Evolutionary conservation across 2,797 vertebrate species (phyloP), one percentile per base, ranked within the genome.

Genomic region (Rhyacichthys aspro): DNA sequence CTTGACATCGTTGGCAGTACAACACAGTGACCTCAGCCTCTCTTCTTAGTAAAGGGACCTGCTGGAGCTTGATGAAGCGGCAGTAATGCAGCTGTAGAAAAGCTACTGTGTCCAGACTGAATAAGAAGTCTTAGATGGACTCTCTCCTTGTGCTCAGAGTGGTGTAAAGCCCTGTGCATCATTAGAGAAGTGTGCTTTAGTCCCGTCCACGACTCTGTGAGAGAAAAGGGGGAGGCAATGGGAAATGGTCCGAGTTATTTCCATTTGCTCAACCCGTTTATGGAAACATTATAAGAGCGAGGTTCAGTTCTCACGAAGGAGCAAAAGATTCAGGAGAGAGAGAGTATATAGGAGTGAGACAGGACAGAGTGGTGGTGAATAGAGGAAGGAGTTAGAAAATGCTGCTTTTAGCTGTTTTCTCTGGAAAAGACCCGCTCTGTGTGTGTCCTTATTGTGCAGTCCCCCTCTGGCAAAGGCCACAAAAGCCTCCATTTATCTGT

Each of bases 181-280:
- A 81, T 88, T 87, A 84, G 56, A 67, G 72, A 67, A 74, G 72
- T 78, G 75, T 73, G 71, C 76, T 78, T 76, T 45, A 82, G 79
- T 67, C 70, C 54, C 48, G 73, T 82, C 75, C 74, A 44, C 55
- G 41, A 69, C 73, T 69, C 78, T 60, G 63, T 63, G 47, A 43
- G 74, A 50, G 23, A 62, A 62, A 59, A 60, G 49, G 55, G 68
- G 67, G 80, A 78, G 68, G 66, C 74, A 39, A 53, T 70, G 77
- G 82, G 87, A 89, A 88, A 87, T 74, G 76, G 85, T 67, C 83
- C 7, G 61, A 82, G 84, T 82, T 89, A 89, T 90, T 92, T 91
- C 90, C 90, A 92, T 90, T 91, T 87, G 76, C 88, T 91, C 87
- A 88, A 67, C 78, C 81, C 58, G 63, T 86, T 90, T 84, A 84